Evolutionary conservation across 2,113 vertebrate genomes (phyloP).

Genomic region (Pteronura brasiliensis): DNA sequence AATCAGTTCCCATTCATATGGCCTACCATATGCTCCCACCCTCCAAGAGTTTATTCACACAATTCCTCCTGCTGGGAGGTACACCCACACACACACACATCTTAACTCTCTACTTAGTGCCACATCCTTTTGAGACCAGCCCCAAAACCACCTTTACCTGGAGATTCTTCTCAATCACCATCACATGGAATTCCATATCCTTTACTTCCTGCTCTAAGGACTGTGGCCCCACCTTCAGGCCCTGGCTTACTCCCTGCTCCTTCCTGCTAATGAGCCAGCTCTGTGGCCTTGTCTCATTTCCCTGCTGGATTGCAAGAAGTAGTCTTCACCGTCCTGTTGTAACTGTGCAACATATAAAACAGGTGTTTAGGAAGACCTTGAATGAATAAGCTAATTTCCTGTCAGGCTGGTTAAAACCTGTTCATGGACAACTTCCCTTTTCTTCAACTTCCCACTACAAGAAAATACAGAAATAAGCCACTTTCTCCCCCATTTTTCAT

Average conservation of each 20-base stretch:
- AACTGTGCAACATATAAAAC: not conserved
- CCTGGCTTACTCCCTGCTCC: not conserved
- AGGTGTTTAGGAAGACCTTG: not conserved
- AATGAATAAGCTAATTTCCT: slow-evolving; percentile 24
- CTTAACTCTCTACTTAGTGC: not conserved
- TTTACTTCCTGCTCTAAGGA: not conserved
- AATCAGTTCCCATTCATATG: not conserved
- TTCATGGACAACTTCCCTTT: not conserved
- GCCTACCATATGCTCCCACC: not conserved
- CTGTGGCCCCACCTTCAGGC: not conserved
- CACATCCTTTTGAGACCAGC: not conserved
- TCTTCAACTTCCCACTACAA: not conserved
- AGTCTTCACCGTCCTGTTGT: not conserved
- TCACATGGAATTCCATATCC: not conserved
- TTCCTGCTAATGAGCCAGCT: not conserved
- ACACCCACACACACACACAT: not conserved
- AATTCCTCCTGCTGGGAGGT: not conserved
- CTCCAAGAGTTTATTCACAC: not conserved
- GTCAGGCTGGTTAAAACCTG: not conserved
- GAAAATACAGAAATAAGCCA: not conserved
- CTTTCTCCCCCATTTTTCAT: slow-evolving; percentile 24
- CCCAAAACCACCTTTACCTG: not conserved
- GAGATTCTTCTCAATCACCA: not conserved
- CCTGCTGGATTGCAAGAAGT: not conserved
- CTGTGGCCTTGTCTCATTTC: not conserved